A percentile compares a stretch with the other conserved stretches of the same genome.
Evolutionary conservation across 1,140 invertebrate species (phyloP).

Genomic region (Drosophila melanogaster): Release_6_plus_ISO1_MT NT_033777.3:15812501-15813000

Average conservation of each 20-base stretch:
- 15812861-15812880: slow-evolving; percentile 35
- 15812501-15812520: too few species aligned
- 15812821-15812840: slow-evolving; percentile 9
- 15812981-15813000: slow-evolving; percentile 15
- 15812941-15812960: slow-evolving; percentile 19
- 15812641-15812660: not conserved
- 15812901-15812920: slow-evolving; percentile 36
- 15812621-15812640: not conserved
- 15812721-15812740: too few species aligned
- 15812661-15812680: too few species aligned
- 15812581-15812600: not conserved
- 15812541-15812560: not conserved
- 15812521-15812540: not conserved
- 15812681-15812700: not conserved
- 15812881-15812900: slow-evolving; percentile 16
- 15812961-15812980: slow-evolving; percentile 11
- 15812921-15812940: slow-evolving; percentile 7
- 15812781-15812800: not conserved
- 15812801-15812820: slow-evolving; percentile 26
- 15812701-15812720: not conserved
- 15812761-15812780: too few species aligned
- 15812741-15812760: too few species aligned
- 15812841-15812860: slow-evolving; percentile 34
- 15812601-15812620: not conserved
- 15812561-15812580: too few species aligned